These are phyloP conservation scores for Tyrannus savana DNA, from an alignment of 2,113 vertebrate genomes.

Conservation along the genomic window DNA sequence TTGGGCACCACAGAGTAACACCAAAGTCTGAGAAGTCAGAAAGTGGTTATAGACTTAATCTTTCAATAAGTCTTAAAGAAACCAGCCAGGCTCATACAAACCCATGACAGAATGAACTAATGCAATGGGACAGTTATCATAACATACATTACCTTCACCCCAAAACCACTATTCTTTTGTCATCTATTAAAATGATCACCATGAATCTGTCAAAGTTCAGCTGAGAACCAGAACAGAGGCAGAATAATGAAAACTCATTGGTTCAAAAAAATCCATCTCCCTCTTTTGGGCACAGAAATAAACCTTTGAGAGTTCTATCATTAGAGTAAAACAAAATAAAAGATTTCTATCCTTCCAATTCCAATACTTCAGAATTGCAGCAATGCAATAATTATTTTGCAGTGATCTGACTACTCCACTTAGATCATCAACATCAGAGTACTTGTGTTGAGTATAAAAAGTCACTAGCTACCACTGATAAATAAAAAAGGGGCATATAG, in stretches of 20 bases:
- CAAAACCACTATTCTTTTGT: background rate
- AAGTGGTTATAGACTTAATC: background rate
- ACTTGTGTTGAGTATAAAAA: background rate
- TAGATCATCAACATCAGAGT: background rate
- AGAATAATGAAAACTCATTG: background rate
- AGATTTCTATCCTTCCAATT: background rate
- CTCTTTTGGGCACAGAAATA: background rate
- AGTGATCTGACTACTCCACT: background rate
- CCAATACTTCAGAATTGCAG: background rate
- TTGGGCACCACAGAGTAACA: background rate
- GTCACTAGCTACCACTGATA: background rate
- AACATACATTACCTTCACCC: background rate
- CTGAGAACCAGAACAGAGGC: background rate
- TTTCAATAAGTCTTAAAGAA: background rate
- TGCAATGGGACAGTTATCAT: background rate
- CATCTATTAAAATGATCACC: background rate
- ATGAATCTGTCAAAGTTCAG: background rate
- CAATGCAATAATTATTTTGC: background rate
- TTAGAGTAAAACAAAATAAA: background rate
- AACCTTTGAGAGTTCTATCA: background rate
- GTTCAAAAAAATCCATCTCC: background rate
- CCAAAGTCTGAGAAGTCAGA: background rate
- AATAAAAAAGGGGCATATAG: background rate
- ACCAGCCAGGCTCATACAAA: background rate
- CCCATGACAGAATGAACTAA: background rate